Conservation (phyloP, 2,797 vertebrate species). For the Enteromius viviparus region DNA sequence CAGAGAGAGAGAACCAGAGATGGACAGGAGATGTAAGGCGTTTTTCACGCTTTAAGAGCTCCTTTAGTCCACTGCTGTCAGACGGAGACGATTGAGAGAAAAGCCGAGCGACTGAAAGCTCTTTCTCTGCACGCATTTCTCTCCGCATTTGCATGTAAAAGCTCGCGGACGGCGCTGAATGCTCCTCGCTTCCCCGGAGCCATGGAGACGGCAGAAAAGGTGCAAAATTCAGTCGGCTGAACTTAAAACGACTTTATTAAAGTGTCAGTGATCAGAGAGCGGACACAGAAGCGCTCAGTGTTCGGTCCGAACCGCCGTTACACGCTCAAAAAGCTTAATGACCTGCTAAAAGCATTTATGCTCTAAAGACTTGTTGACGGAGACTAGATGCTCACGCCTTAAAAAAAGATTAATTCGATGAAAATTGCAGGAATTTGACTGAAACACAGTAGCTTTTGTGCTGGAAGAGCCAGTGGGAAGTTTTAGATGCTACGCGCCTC, state of each 20-base stretch:
- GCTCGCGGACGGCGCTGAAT: constrained; percentile 85
- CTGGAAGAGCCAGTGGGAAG: constrained; percentile 31
- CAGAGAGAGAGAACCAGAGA: constrained; percentile 62
- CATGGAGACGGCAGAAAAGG: constrained; percentile 97
- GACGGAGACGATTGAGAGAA: constrained; percentile 78
- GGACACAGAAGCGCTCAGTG: constrained; percentile 92
- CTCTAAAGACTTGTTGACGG: constrained; percentile 76
- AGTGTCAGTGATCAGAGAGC: constrained; percentile 97
- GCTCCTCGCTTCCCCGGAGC: constrained; percentile 86
- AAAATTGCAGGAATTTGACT: constrained; percentile 75
- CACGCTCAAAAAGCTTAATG: constrained; percentile 83
- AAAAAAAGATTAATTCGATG: constrained; percentile 71
- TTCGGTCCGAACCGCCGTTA: constrained; percentile 85
- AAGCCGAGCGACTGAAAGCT: constrained; percentile 58
- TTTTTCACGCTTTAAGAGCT: constrained; percentile 87
- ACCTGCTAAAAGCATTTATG: constrained; percentile 86
- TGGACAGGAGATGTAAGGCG: constrained; percentile 84
- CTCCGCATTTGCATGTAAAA: constrained; percentile 95
- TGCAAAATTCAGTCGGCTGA: constrained; percentile 97
- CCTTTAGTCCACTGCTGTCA: constrained; percentile 88
- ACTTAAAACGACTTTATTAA: constrained; percentile 99
- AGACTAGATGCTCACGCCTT: constrained; percentile 65
- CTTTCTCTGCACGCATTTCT: constrained; percentile 45
- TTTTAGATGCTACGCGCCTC: constrained; percentile 15
- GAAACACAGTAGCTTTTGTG: constrained; percentile 55